phyloP scores from a whole-genome alignment of 2,113 vertebrate genomes.

The Ascaphus truei region DNA sequence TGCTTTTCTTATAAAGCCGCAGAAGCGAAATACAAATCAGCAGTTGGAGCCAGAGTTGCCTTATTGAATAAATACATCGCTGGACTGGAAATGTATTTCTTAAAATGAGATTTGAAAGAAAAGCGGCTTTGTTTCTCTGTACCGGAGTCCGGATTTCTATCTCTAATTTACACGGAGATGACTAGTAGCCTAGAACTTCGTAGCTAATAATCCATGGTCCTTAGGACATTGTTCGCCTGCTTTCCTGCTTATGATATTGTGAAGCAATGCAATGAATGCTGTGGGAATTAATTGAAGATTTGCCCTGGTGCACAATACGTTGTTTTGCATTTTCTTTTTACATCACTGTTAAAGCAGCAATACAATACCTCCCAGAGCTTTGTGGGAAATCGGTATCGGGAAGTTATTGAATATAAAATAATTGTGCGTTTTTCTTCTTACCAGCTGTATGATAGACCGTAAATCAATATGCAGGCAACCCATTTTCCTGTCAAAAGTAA shows the following conservation, averaged over 20 bases:
- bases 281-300: slow-evolving; percentile 12
- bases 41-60: not conserved
- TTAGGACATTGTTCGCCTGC: not conserved
- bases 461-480: too few relatives aligned
- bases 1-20: not conserved
- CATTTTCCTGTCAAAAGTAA: too few relatives aligned
- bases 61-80: not conserved
- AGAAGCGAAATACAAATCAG: not conserved
- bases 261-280: slow-evolving; percentile 10
- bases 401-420: too few relatives aligned
- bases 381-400: too few relatives aligned
- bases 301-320: slow-evolving; percentile 2
- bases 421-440: too few relatives aligned
- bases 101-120: not conserved
- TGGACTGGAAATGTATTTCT: not conserved
- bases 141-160: not conserved
- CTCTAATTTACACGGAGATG: not conserved
- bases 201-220: not conserved
- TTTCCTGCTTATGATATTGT: not conserved
- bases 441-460: too few relatives aligned
- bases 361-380: too few relatives aligned
- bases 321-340: slow-evolving; percentile 2
- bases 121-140: not conserved
- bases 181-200: not conserved
- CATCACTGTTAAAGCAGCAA: too few relatives aligned